Base-by-base conservation (phyloP, 1,140 invertebrate genomes). In the Brachionus calyciflorus region DNA sequence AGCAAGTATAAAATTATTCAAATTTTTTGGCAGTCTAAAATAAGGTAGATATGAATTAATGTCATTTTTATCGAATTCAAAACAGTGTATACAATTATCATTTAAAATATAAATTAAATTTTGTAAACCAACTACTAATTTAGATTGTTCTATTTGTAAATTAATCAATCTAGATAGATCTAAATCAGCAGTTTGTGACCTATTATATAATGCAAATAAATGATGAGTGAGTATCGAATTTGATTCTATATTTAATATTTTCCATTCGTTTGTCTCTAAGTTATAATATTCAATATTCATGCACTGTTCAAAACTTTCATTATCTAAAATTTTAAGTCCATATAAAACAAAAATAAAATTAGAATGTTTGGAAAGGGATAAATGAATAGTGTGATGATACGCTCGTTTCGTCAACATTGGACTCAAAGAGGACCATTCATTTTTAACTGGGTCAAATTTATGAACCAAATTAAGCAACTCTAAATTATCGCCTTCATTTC, bases 81-180 rank as follows among this genome's bases (percentile, higher is more conserved):
- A 73, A 55, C 69, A 73, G 9, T 73, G 51, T 30, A 73, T 73
- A 24, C 69, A 73, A 41, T 51, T 73, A 40, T 73, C 69, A 41
- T 55, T 49, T 49, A 73, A 21, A 1, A 73, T 33, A 24, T 73
- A 73, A 17, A 73, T 51, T 19, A 73, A 21, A 24, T 51, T 73
- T 24, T 73, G 49, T 10, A 73, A 46, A 0, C 30, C 30, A 26
- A 73, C 28, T 9, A 73, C 30, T 10, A 37, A 37, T 37, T 41
- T 73, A 7, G 46, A 37, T 30, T 51, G 69, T 10, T 55, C 37
- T 3, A 73, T 21, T 40, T 73, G 69, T 21, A 73, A 26, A 3
- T 51, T 55, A 30, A 73, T 21, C 9, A 73, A 10, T 14, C 1
- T 10, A n/a, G 7, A 7, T 19, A 41, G 24, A 4, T 44, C 37